These are phyloP conservation scores for Thalassophryne amazonica DNA, from an alignment of 2,797 vertebrate species.

Conservation along the genomic window DNA sequence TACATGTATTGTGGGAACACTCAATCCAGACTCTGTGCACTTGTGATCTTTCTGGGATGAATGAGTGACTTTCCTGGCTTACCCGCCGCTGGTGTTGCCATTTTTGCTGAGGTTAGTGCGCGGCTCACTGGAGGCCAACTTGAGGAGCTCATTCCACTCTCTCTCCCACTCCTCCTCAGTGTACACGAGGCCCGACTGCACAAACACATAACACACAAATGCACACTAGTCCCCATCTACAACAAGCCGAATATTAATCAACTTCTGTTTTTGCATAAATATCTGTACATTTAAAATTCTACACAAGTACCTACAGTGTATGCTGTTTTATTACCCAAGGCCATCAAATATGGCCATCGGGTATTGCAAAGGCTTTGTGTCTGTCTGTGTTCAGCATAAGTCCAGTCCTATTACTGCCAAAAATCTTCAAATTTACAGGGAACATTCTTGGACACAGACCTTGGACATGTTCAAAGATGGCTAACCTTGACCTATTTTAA, in stretches of 20 bases:
- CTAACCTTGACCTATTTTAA: too few relatives aligned
- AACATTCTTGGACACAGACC: too few relatives aligned
- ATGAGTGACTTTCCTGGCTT: constrained; percentile 41
- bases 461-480: too few relatives aligned
- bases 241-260: constrained; percentile 23
- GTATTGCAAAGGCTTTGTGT: too few relatives aligned
- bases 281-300: too few relatives aligned
- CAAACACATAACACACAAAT: constrained; percentile 2
- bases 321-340: too few relatives aligned
- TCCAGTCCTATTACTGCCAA: too few relatives aligned
- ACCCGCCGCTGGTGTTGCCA: constrained; percentile 91
- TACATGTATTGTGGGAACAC: not conserved
- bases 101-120: constrained; percentile 94
- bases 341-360: too few relatives aligned
- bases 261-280: too few relatives aligned
- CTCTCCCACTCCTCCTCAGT: constrained; percentile 97
- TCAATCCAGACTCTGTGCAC: not conserved
- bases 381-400: too few relatives aligned
- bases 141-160: constrained; percentile 96
- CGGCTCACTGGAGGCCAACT: constrained; percentile 96
- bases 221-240: constrained; percentile 31
- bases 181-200: constrained; percentile 95
- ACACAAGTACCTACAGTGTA: too few relatives aligned
- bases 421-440: too few relatives aligned
- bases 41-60: not conserved